Evolutionary conservation across 1,140 invertebrate species (phyloP), one percentile per base, ranked within the genome.

Genomic region (Drosophila sechellia): DNA sequence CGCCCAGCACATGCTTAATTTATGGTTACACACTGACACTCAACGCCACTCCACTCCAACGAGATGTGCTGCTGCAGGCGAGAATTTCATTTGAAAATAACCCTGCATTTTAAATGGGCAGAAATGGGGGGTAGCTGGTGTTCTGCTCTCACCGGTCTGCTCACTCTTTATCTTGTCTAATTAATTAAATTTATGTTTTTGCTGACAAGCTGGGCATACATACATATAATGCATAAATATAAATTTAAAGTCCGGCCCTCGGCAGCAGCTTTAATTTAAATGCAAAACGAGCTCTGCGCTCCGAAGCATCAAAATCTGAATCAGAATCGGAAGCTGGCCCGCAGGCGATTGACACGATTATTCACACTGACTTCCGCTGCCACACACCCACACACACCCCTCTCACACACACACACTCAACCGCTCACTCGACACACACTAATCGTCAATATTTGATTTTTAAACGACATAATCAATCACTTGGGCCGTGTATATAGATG

Each of bases 401-500:
- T 3, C 8, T 1, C n/a, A 17, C 49, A 11, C 25, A 34, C 27
- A 48, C 22, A 31, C 5, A 31, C 6, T 31, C 27, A 8, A 31
- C 27, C 27, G 27, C 27, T 31, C 27, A 48, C 46, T 48, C 46
- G 46, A 35, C 50, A 52, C 64, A 65, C 49, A 71, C 75, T 86
- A 86, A 86, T 89, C 76, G 84, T 69, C 84, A 87, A 89, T 83
- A 87, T 87, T 87, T 89, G 75, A 83, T 74, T 79, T 87, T 83
- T 72, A 89, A 87, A 79, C 70, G 65, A 59, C 43, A 60, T 79
- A 72, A 87, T 87, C 83, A 89, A 87, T 87, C 84, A 83, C 53
- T 35, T 5, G 50, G 25, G 5, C 46, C 50, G 40, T 61, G 25
- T 15, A 35, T 31, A 31, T 31, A 20, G 34, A 69, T 66, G 52